Evolutionary conservation across 2,113 vertebrate species (phyloP).

Genomic region (Seriola rivoliana): DNA sequence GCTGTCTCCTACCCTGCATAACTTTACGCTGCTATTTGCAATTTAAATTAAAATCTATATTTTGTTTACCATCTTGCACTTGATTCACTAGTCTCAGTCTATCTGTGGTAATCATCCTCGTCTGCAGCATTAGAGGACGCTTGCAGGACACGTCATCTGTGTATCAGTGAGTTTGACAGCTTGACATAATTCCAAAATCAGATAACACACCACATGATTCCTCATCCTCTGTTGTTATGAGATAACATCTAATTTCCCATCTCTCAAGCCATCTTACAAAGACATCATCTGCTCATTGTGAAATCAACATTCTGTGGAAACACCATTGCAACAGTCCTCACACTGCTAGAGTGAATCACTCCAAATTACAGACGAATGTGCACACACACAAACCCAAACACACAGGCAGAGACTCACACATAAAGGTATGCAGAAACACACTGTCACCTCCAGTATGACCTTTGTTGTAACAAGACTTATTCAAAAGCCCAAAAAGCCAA

Average conservation of each 20-base stretch:
- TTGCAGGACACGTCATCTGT: slow-evolving; percentile 28
- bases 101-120: slow-evolving; percentile 32
- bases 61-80: slow-evolving; percentile 50
- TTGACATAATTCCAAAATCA: slow-evolving; percentile 62
- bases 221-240: slow-evolving; percentile 55
- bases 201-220: slow-evolving; percentile 58
- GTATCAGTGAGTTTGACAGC: slow-evolving; percentile 54
- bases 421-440: slow-evolving; percentile 24
- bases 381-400: background rate
- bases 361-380: slow-evolving; percentile 29
- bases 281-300: slow-evolving; percentile 69
- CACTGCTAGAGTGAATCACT: slow-evolving; percentile 57
- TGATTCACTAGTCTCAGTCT: slow-evolving; percentile 29
- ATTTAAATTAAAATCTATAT: slow-evolving; percentile 70
- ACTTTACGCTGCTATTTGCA: slow-evolving; percentile 59
- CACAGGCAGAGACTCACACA: slow-evolving; percentile 10
- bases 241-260: slow-evolving; percentile 77
- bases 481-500: slow-evolving; percentile 40
- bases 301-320: slow-evolving; percentile 76
- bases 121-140: slow-evolving; percentile 12
- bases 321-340: slow-evolving; percentile 71
- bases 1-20: slow-evolving; percentile 38
- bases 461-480: slow-evolving; percentile 46
- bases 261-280: slow-evolving; percentile 71
- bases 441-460: slow-evolving; percentile 41